Base-by-base conservation (phyloP, 1,140 invertebrate genomes). In the Centruroides sculpturatus region DNA sequence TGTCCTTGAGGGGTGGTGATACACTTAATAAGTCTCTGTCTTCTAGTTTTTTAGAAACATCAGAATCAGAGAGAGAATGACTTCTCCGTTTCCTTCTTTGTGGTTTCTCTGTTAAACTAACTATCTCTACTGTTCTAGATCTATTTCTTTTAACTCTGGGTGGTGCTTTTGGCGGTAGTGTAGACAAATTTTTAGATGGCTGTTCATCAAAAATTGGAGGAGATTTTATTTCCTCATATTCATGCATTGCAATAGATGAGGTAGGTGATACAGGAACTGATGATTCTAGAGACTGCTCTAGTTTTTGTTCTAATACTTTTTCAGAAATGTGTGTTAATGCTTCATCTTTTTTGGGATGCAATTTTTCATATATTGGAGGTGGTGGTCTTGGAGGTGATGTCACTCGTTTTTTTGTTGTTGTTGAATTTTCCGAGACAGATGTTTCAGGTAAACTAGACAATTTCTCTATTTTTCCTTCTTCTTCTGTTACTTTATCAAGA, bases 111-210 rank as follows among this genome's bases (percentile, higher is more conserved):
- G 56, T 34, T 47, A 46, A 23, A n/a, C 50, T 34, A 5, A 56
- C 55, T 4, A 64, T 60, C 35, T 64, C 62, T 3, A 64, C 62
- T 10, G 62, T 64, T 35, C 62, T 47, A 5, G 62, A 64, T 47
- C 62, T 13, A 35, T 59, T 57, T 51, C 62, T 57, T 13, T 56
- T 53, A 11, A 11, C 36, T 53, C 62, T 47, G 47, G 59, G 62
- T 35, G 62, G 62, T 47, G 59, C 41, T 47, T 60, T 64, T 52
- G 62, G 62, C n/a, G 35, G 23, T 8, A 41, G 8, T 6, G 5
- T 11, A 34, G n/a, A 11, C 13, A 9, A 48, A 34, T 6, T 35
- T 7, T 35, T 13, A 47, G n/a, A 3, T 41, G 55, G 47, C 5
- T 56, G 1, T 46, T 41, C 46, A 46, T 35, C 11, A 55, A 10